These are phyloP conservation scores for Nemotelus nigrinus DNA, from an alignment of 2,888 invertebrate species.

Conservation along the genomic window DNA sequence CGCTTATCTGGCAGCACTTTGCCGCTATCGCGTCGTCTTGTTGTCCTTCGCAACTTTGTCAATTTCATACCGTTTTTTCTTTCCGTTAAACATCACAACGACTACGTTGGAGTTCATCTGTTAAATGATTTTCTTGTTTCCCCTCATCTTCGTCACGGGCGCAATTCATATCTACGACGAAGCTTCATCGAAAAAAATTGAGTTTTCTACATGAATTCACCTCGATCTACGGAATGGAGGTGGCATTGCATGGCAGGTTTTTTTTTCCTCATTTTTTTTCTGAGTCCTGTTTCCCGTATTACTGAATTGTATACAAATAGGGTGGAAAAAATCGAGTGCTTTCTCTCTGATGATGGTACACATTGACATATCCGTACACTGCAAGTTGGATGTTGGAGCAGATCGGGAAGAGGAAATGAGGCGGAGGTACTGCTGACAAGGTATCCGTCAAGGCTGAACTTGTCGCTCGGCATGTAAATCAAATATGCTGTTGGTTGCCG, in stretches of 20 bases:
- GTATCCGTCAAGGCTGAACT: background rate
- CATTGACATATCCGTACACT: background rate
- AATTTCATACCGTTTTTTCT: background rate
- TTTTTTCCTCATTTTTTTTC: background rate
- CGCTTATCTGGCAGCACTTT: too few species aligned
- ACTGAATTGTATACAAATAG: conserved; percentile 23
- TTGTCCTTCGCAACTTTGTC: too few species aligned
- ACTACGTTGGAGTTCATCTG: conserved; percentile 29
- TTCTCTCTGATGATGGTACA: background rate
- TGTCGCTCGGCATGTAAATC: background rate
- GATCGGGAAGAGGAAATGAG: background rate
- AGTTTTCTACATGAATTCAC: conserved; percentile 27
- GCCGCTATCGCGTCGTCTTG: too few species aligned
- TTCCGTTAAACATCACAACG: conserved; percentile 31
- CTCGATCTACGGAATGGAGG: background rate
- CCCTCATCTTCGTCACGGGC: background rate
- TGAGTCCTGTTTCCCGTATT: conserved; percentile 2
- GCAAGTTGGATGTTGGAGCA: too few species aligned
- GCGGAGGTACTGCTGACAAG: conserved; percentile 1
- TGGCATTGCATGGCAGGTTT: background rate
- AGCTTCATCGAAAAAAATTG: conserved; percentile 6
- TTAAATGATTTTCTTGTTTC: conserved; percentile 32
- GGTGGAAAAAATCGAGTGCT: conserved; percentile 8
- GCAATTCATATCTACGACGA: background rate
- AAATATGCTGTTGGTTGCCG: too few species aligned